Conservation (phyloP, 2,888 invertebrate species). For the Marasmarcha lunaedactyla region DNA sequence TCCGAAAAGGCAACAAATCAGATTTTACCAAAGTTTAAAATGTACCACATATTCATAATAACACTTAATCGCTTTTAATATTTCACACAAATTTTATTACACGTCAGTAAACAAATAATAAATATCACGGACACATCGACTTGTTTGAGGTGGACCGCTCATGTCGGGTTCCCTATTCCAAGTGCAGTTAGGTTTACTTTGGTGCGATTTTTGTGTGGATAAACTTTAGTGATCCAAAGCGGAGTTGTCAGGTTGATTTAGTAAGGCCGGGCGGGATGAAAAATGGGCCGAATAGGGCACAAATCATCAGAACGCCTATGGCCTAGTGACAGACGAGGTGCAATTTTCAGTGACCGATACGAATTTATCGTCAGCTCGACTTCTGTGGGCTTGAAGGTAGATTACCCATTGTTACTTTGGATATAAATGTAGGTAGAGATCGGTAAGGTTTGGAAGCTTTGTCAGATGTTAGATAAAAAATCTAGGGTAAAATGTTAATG, state of each 20-base stretch:
- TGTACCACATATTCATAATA: too few relatives aligned
- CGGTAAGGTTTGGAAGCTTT: too few relatives aligned
- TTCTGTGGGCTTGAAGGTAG: too few relatives aligned
- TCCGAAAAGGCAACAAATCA: too few relatives aligned
- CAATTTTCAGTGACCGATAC: slow-evolving; percentile 18
- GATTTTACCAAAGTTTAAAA: too few relatives aligned
- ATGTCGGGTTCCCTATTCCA: slow-evolving; percentile 8
- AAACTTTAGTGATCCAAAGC: slow-evolving; percentile 21
- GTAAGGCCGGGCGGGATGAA: slow-evolving; percentile 25
- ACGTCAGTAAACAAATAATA: slow-evolving; percentile 26
- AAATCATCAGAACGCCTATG: slow-evolving; percentile 30
- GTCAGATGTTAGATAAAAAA: too few relatives aligned
- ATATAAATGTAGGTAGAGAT: too few relatives aligned
- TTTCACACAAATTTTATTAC: slow-evolving; percentile 23
- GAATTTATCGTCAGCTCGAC: slow-evolving; percentile 3
- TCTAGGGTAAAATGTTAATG: too few relatives aligned
- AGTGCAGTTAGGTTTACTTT: slow-evolving; percentile 9
- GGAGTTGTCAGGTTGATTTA: slow-evolving; percentile 31
- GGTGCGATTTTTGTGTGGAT: slow-evolving; percentile 13
- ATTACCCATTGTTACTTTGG: too few relatives aligned
- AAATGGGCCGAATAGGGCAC: slow-evolving; percentile 25
- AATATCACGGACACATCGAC: slow-evolving; percentile 14
- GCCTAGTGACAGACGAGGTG: slow-evolving; percentile 22
- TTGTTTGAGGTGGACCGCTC: not conserved
- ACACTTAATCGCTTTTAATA: too few relatives aligned